phyloP scores from a whole-genome alignment of 2,888 invertebrate genomes.

The Clitarchus hookeri region DNA sequence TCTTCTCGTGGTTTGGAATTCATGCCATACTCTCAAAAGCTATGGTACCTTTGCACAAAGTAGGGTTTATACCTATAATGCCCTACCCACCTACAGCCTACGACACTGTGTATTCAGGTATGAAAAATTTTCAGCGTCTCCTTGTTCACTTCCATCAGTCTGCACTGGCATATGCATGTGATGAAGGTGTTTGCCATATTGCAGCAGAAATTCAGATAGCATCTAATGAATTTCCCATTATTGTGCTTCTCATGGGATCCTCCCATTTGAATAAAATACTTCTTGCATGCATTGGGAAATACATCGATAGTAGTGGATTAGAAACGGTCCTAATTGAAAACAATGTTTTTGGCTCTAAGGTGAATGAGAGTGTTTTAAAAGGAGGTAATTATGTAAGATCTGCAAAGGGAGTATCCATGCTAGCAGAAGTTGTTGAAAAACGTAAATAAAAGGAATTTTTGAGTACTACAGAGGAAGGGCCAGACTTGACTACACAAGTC shows the following conservation, averaged over 20 bases:
- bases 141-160: not conserved
- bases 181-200: not conserved
- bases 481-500: not conserved
- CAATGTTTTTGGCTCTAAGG: not conserved
- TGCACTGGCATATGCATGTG: not conserved
- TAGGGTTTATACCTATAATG: not conserved
- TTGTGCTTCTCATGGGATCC: too few species aligned
- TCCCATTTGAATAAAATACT: not conserved
- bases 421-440: not conserved
- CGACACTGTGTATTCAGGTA: conserved; percentile 3
- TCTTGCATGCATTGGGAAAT: not conserved
- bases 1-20: not conserved
- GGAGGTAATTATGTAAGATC: not conserved
- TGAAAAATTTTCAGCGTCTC: not conserved
- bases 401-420: not conserved
- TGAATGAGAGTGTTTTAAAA: not conserved
- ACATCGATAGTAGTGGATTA: not conserved
- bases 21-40: not conserved
- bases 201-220: conserved; percentile 5
- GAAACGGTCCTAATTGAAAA: not conserved
- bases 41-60: not conserved
- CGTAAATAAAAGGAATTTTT: not conserved
- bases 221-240: too few species aligned
- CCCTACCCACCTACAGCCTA: conserved; percentile 10
- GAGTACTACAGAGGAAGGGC: not conserved